Base-by-base conservation (phyloP, 2,888 invertebrate species). In the Bunonema sp. region DNA sequence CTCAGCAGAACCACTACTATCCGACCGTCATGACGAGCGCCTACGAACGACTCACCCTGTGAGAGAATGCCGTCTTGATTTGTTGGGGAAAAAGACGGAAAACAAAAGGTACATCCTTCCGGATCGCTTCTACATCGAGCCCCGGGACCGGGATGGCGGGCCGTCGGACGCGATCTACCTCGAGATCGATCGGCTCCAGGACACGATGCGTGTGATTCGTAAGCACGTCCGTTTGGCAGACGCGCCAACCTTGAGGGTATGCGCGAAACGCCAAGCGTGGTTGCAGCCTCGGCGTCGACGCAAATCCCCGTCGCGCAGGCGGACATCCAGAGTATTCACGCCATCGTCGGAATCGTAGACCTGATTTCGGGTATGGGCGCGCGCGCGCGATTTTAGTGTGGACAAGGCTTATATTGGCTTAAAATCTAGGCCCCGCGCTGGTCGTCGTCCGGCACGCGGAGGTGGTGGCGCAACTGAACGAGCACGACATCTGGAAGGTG, bases 81-180 rank as follows among this genome's bases (percentile, higher is more conserved):
- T n/a, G n/a, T n/a, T n/a, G n/a, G n/a, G n/a, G n/a, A n/a, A n/a
- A n/a, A n/a, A n/a, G n/a, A n/a, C n/a, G n/a, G n/a, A n/a, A n/a
- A n/a, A n/a, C n/a, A n/a, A n/a, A n/a, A 52, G 52, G 21, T 48
- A 56, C 38, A 46, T 50, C n/a, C 44, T 49, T 8, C 45, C 58
- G 12, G 63, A 63, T 18, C 54, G 50, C 41, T 60, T 63, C 41
- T 61, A 43, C 36, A 39, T 63, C 19, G 63, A 63, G 39, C 61
- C 63, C 19, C 50, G 61, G 12, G 56, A 56, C 33, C 37, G 53
- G 3, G 54, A 54, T 26, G 63, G 63, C 5, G 49, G 46, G 2
- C 44, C 53, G 3, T 41, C 46, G 2, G 50, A 54, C 18, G 37
- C 46, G 10, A 35, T 41, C 8, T 57, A 64, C 42, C 38, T 63